Base-by-base conservation (phyloP, 2,113 vertebrate species). In the Merops nubicus region DNA sequence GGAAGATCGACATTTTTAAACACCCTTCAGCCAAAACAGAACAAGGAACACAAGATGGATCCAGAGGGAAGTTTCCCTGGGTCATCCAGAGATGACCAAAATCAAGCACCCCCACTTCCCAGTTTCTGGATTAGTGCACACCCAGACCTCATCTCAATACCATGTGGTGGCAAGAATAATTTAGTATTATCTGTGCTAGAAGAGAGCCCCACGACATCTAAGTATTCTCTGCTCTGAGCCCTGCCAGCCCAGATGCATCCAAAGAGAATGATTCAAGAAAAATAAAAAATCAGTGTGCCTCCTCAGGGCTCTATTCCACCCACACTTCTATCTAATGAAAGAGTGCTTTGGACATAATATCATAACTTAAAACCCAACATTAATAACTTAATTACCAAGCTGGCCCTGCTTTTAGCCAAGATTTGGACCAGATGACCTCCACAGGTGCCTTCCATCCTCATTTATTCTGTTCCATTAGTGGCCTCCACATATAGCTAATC, bases 331-430 rank as follows among this genome's bases (percentile, higher is more conserved):
- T 7, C 68, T 33, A 48, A 51, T 3, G 2, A 10, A 4, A 20
- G 20, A 57, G 70, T 0, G 0, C 48, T 83, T 76, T 19, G 47
- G 72, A 67, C 20, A 31, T 0, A 8, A 5, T 5, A 51, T 17
- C 34, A 0, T 17, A 85, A 59, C 34, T 67, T 18, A 64, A 40
- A 64, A 75, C 34, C 15, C 38, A 67, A 19, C 16, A 15, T 28
- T 51, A 75, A 53, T 64, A 87, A 85, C 40, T 57, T 78, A 64
- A 94, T 91, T 85, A 85, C 73, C 47, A 33, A 67, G 34, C 21
- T 47, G 74, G 70, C 65, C 77, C 38, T 57, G 70, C 70, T 92
- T 20, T 56, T 57, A 89, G 76, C 53, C 31, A 40, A 67, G 40
- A 20, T 40, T 75, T 85, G 69, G 77, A 26, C 33, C 72, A 3